Conservation (phyloP, 2,888 invertebrate genomes). For the Hirudinaria manillensis region DNA sequence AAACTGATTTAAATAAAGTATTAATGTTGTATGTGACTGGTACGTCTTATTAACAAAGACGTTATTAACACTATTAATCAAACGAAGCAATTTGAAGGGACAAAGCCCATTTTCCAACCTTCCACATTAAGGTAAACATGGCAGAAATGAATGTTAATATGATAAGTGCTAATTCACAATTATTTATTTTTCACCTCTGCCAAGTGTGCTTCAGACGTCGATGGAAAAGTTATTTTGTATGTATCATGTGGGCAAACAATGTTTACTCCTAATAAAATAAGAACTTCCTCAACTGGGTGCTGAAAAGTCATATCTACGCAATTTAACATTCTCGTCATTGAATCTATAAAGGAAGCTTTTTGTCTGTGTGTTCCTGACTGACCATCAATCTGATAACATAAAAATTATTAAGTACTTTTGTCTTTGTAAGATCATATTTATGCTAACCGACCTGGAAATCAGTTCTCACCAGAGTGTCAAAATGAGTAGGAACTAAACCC, state of each 20-base stretch:
- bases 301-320: background rate
- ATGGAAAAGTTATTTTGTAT: slow-evolving; percentile 14
- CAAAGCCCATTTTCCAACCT: too few relatives aligned
- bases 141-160: background rate
- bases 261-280: slow-evolving; percentile 17
- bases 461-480: background rate
- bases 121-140: background rate
- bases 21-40: too few relatives aligned
- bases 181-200: background rate
- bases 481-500: slow-evolving; percentile 7
- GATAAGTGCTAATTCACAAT: background rate
- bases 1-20: too few relatives aligned
- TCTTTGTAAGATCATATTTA: too few relatives aligned
- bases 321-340: background rate
- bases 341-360: background rate
- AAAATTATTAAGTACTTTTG: too few relatives aligned
- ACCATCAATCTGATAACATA: too few relatives aligned
- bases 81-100: too few relatives aligned
- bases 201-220: background rate
- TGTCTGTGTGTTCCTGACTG: background rate
- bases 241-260: slow-evolving; percentile 12
- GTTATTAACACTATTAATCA: too few relatives aligned
- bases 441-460: background rate
- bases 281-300: background rate
- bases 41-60: too few relatives aligned